phyloP scores from a whole-genome alignment of 2,113 vertebrate genomes.

The Lethenteron reissneri region DNA sequence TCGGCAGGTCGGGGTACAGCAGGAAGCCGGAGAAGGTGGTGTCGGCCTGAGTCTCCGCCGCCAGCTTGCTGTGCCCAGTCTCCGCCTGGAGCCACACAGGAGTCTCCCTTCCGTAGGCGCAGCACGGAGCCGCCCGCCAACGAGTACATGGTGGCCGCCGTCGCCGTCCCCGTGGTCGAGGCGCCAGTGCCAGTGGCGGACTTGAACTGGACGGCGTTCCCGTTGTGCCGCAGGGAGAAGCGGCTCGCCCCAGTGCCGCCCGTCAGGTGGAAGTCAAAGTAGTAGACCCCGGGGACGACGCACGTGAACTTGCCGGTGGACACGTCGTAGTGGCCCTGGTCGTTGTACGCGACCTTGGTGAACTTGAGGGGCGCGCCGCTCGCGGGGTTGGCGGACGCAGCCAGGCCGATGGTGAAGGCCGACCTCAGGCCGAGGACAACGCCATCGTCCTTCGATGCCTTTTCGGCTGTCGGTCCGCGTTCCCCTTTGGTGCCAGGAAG shows the following conservation, averaged over 20 bases:
- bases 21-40: conserved; percentile 49
- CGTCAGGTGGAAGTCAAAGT: conserved; percentile 41
- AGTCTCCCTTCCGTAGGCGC: conserved; percentile 27
- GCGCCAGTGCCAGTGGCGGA: conserved; percentile 37
- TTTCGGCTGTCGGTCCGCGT: no score
- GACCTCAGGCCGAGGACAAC: conserved; percentile 14
- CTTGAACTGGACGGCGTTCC: conserved; percentile 33
- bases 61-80: conserved; percentile 26
- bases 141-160: conserved; percentile 41
- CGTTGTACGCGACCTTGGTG: conserved; percentile 44
- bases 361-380: conserved; percentile 40
- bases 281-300: conserved; percentile 33
- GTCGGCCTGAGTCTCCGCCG: conserved; percentile 37
- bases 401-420: conserved; percentile 42
- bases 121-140: conserved; percentile 32
- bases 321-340: conserved; percentile 34
- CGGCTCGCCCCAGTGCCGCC: conserved; percentile 35
- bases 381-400: conserved; percentile 10
- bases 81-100: conserved; percentile 47
- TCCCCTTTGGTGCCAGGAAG: no score
- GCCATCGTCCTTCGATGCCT: no score
- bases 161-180: conserved; percentile 27
- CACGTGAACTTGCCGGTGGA: conserved; percentile 44
- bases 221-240: conserved; percentile 37
- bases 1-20: conserved; percentile 26